Conservation (phyloP, 2,888 invertebrate species). For the Mesochorus sp. region DNA sequence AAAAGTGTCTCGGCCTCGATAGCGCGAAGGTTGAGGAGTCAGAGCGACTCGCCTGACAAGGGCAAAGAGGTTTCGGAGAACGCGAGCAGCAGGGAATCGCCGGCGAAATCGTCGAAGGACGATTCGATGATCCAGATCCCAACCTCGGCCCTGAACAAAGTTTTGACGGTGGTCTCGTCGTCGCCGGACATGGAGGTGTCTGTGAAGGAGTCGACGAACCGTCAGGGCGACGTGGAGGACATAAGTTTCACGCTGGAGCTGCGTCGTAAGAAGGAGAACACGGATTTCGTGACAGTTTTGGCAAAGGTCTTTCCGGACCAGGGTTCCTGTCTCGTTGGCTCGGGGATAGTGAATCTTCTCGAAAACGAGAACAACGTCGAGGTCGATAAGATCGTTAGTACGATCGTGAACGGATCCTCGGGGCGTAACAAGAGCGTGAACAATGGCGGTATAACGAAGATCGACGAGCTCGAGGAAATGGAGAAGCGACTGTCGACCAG, state of each 20-base stretch:
- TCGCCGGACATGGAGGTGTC: constrained; percentile 78
- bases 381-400: constrained; percentile 76
- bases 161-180: constrained; percentile 76
- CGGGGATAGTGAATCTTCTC: constrained; percentile 75
- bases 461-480: constrained; percentile 72
- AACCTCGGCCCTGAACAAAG: constrained; percentile 78
- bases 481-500: constrained; percentile 73
- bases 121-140: constrained; percentile 78
- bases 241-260: constrained; percentile 80
- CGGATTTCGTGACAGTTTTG: constrained; percentile 69
- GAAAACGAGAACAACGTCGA: constrained; percentile 76
- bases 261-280: constrained; percentile 74
- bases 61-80: constrained; percentile 56
- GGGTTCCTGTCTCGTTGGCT: constrained; percentile 78
- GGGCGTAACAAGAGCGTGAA: constrained; percentile 65
- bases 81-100: constrained; percentile 9
- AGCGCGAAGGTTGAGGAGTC: constrained; percentile 75
- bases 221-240: constrained; percentile 75
- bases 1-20: constrained; percentile 68
- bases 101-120: constrained; percentile 40
- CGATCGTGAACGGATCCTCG: constrained; percentile 69
- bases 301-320: constrained; percentile 80
- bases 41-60: constrained; percentile 65
- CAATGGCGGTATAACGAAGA: constrained; percentile 56
- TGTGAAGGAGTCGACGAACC: constrained; percentile 78